Evolutionary conservation across 2,888 invertebrate genomes (phyloP), one percentile per base, ranked within the genome.

Genomic region (Furcula furcula): DNA sequence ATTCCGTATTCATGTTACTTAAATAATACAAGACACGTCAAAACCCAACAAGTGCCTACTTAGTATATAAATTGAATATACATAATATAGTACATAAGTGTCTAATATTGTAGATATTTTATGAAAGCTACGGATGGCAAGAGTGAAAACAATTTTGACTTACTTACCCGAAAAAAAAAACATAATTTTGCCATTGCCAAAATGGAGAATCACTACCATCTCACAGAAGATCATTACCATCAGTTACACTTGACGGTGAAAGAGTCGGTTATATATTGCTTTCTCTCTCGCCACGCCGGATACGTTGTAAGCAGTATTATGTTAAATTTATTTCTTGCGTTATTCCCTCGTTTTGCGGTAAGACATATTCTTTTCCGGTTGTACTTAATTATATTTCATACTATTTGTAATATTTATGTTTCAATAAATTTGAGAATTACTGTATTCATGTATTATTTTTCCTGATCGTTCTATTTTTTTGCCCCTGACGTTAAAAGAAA

Each of bases 1-100:
- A n/a, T n/a, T n/a, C n/a, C n/a, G n/a, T n/a, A n/a, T n/a, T n/a
- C n/a, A n/a, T n/a, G n/a, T n/a, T n/a, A n/a, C 11, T 7, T 4
- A 18, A 18, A 28, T n/a, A 9, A 28, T 18, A 18, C 11, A 18
- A 22, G 29, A 31, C 32, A 35, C 51, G 53, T 46, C 45, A 33
- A 27, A 57, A 63, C 64, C 67, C 71, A 63, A 58, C 51, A 71
- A 73, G 73, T 71, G 73, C 71, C 71, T 73, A 68, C 33, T 59
- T 68, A 67, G 54, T 58, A 46, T 65, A 55, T 47, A 53, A n/a
- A 52, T 28, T 46, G 50, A 46, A 65, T 46, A 50, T 59, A 28
- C 18, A 28, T 18, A 18, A 28, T 14, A 28, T 16, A 22, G 15
- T 7, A 23, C 16, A 23, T 31, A 22, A 31, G 46, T 45, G 43